phyloP scores from a whole-genome alignment of 1,140 invertebrate genomes.

The Drosophila busckii region DNA sequence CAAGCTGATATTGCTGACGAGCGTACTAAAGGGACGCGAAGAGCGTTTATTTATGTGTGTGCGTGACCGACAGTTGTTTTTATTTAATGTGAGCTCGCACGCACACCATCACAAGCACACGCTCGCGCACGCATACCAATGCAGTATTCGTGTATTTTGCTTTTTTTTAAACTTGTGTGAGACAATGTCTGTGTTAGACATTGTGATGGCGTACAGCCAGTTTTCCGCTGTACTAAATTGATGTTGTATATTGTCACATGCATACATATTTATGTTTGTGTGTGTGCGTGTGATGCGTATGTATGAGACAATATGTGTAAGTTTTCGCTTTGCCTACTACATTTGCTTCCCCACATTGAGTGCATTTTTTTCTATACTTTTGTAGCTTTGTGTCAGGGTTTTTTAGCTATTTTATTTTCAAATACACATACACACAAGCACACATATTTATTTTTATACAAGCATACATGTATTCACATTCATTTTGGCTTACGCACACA shows the following conservation, averaged over 20 bases:
- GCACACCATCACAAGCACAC: slow-evolving; percentile 13
- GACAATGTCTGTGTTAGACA: slow-evolving; percentile 49
- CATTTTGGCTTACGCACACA: slow-evolving; percentile 6
- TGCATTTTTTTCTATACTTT: background rate
- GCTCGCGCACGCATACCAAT: slow-evolving; percentile 21
- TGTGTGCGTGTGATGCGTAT: background rate
- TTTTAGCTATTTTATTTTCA: background rate
- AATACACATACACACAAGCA: background rate
- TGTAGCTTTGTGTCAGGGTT: slow-evolving; percentile 15
- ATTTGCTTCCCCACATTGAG: no score
- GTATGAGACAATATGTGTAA: slow-evolving; percentile 1
- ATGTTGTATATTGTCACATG: slow-evolving; percentile 5
- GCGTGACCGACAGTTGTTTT: slow-evolving; percentile 39
- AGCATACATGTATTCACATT: slow-evolving; percentile 19
- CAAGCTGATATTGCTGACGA: no score
- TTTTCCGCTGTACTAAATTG: slow-evolving; percentile 57
- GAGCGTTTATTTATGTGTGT: slow-evolving; percentile 28
- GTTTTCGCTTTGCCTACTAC: no score
- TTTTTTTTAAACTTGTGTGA: slow-evolving; percentile 19
- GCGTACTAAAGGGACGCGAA: no score
- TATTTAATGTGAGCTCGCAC: slow-evolving; percentile 34
- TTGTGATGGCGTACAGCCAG: slow-evolving; percentile 68
- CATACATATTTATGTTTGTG: background rate
- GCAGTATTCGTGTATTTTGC: slow-evolving; percentile 23
- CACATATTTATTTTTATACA: no score